A percentile compares a stretch with the other conserved stretches of the same genome.
These are phyloP conservation scores for Biston stratarius DNA, from an alignment of 2,888 invertebrate species.

Conservation along the genomic window DNA sequence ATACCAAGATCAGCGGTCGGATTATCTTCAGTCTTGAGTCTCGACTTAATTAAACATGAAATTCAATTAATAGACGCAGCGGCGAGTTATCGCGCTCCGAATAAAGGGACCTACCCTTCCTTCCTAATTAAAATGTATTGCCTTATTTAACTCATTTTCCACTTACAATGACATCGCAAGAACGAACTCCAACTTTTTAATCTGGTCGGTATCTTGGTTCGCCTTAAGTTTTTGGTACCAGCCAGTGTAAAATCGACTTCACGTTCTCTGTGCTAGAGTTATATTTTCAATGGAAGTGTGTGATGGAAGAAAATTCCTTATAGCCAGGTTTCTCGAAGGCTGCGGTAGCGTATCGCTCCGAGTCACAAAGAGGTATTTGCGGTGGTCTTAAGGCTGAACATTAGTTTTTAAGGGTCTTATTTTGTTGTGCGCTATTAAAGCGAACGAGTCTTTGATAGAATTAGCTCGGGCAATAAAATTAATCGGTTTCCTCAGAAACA, in stretches of 20 bases:
- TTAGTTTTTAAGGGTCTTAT: slow-evolving; percentile 86
- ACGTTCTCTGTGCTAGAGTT: slow-evolving; percentile 32
- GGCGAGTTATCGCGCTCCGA: slow-evolving; percentile 82
- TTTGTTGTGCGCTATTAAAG: slow-evolving; percentile 82
- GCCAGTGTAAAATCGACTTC: slow-evolving; percentile 47
- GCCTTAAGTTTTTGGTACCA: slow-evolving; percentile 59
- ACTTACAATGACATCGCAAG: slow-evolving; percentile 84
- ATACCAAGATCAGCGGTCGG: slow-evolving; percentile 71
- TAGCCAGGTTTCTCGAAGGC: slow-evolving; percentile 69
- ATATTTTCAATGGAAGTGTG: slow-evolving; percentile 38
- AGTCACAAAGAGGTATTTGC: slow-evolving; percentile 86
- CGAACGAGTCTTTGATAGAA: slow-evolving; percentile 81
- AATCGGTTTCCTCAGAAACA: slow-evolving; percentile 68
- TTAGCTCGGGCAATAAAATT: slow-evolving; percentile 81
- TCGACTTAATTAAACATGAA: slow-evolving; percentile 85
- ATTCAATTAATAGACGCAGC: slow-evolving; percentile 84
- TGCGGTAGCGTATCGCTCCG: slow-evolving; percentile 69
- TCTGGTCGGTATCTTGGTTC: slow-evolving; percentile 74
- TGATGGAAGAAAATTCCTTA: slow-evolving; percentile 64
- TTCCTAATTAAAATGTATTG: slow-evolving; percentile 86
- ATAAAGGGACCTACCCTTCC: slow-evolving; percentile 83
- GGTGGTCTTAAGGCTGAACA: slow-evolving; percentile 83
- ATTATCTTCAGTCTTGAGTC: slow-evolving; percentile 72
- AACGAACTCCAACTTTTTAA: slow-evolving; percentile 85
- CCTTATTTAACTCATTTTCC: slow-evolving; percentile 87